Percentiles rank a stretch among this genome's conserved stretches.
Conservation (phyloP, 2,888 invertebrate genomes). For the Dasysyrphus tricinctus region DNA sequence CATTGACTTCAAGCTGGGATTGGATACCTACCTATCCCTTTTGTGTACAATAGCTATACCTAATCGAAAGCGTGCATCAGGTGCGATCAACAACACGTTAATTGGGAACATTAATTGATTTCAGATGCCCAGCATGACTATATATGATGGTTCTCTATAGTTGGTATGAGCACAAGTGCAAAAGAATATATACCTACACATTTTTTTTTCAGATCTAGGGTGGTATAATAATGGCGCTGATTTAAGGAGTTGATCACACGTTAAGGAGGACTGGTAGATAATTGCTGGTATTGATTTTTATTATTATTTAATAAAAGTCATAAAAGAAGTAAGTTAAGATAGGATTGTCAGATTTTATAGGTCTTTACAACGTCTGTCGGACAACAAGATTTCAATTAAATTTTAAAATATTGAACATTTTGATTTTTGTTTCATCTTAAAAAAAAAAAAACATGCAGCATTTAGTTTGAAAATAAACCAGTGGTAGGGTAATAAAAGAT, state of each 20-base stretch:
- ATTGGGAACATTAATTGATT: conserved; percentile 71
- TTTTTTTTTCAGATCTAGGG: conserved; percentile 14
- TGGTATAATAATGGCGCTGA: conserved; percentile 53
- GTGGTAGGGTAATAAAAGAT: not conserved
- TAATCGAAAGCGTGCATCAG: conserved; percentile 72
- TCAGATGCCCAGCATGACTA: conserved; percentile 40
- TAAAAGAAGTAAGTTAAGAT: not conserved
- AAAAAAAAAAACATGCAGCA: not conserved
- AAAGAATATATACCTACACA: not conserved
- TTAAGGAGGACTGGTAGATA: conserved; percentile 26
- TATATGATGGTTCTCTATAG: not conserved
- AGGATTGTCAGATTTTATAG: not conserved
- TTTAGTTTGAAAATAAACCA: too few relatives aligned
- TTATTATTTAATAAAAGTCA: conserved; percentile 26
- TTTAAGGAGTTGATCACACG: conserved; percentile 53
- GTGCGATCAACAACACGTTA: conserved; percentile 70
- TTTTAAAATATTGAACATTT: not conserved
- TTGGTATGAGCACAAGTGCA: not conserved
- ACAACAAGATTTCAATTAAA: conserved; percentile 1
- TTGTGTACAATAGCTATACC: conserved; percentile 42
- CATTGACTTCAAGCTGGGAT: not conserved
- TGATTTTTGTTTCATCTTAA: not conserved
- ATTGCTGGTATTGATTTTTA: conserved; percentile 30
- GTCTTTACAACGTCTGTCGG: not conserved
- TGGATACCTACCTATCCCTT: conserved; percentile 21